These are phyloP conservation scores for Hystrix brachyura DNA, from an alignment of 2,113 vertebrate genomes.

Conservation along the genomic window DNA sequence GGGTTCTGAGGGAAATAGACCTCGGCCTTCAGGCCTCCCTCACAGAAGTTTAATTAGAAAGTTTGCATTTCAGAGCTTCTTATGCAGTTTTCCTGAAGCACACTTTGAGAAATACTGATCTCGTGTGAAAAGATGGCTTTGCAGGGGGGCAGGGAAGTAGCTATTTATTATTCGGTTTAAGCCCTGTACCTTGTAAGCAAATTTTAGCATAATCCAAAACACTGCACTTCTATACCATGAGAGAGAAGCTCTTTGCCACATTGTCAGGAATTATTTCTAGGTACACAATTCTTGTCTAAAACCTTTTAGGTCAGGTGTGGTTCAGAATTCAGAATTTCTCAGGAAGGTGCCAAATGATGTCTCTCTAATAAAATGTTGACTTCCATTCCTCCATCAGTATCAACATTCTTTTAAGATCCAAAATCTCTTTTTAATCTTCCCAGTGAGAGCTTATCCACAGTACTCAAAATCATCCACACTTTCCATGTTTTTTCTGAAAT, in stretches of 20 bases:
- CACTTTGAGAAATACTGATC: background rate
- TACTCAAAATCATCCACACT: background rate
- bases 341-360: background rate
- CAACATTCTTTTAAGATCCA: background rate
- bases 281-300: background rate
- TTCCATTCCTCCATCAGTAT: background rate
- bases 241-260: background rate
- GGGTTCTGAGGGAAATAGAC: background rate
- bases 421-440: background rate
- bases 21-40: background rate
- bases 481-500: background rate
- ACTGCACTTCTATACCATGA: background rate
- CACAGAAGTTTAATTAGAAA: background rate
- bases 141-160: background rate
- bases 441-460: background rate
- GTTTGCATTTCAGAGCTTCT: background rate
- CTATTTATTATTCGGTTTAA: background rate
- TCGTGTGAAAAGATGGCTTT: background rate
- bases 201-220: background rate
- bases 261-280: background rate
- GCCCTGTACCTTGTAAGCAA: background rate
- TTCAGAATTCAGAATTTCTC: background rate
- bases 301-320: background rate
- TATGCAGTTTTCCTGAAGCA: background rate
- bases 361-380: background rate